Evolutionary conservation across 2,113 vertebrate species (phyloP), one percentile per base, ranked within the genome.

Genomic region (Rafetus swinhoei): DNA sequence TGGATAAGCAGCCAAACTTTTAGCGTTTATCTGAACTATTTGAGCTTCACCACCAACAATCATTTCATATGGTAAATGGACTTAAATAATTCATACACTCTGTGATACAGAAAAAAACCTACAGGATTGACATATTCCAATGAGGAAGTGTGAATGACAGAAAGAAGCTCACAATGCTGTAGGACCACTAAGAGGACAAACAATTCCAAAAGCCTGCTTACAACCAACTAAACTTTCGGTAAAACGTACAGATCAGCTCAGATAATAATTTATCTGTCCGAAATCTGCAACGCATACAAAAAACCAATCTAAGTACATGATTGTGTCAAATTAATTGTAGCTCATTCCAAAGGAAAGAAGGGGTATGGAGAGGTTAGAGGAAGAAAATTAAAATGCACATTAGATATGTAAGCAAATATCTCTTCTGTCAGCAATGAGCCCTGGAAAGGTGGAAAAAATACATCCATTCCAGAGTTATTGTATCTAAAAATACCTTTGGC

Each of bases 121-220:
- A 52, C 55, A 91, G 29, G 45, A 35, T 3, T n/a, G 39, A 35
- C 82, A 82, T 55, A 22, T 3, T 90, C 29, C 54, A 69, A 59
- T 54, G 32, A 77, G 69, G 90, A 92, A 57, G 50, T 12, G 19
- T 87, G 6, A 25, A 85, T 21, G 88, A 55, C 2, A 81, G 55
- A 59, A 93, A 90, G 24, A 10, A 86, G 74, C 39, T 69, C 32
- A 32, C n/a, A 90, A 3, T 3, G 27, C 60, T 72, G 72, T 86
- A 32, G 79, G 11, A 22, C 12, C 65, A 32, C 6, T 21, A 87
- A 10, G 11, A 7, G 5, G 45, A 35, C 84, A 92, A 82, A 18
- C 86, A 87, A 88, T 82, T 85, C 79, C 65, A 93, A 87, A 92
- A 45, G 39, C 60, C 94, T 89, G 62, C 25, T 53, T 52, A 35